Conservation (phyloP, 2,113 vertebrate species). For the Taxidea taxus region DNA sequence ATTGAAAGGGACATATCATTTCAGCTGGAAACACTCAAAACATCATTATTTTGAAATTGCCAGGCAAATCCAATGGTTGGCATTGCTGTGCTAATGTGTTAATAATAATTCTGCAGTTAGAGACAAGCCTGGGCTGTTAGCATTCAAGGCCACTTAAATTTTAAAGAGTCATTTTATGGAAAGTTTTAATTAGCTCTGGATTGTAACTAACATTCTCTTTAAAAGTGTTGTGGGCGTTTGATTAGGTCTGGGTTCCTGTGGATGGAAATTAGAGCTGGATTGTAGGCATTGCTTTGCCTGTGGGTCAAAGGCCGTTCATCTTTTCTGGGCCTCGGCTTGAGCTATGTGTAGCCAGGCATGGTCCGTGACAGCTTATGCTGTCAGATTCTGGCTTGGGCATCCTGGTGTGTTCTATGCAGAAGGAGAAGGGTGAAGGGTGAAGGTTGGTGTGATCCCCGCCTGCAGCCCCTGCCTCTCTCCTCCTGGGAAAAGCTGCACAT, state of each 20-base stretch:
- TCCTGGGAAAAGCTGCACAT: neutral
- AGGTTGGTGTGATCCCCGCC: rapidly evolving
- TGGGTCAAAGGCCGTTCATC: neutral
- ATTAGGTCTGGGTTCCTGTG: conserved; percentile 40
- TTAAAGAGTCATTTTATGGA: conserved; percentile 73
- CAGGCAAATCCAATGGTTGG: conserved; percentile 45
- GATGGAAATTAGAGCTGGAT: conserved; percentile 1
- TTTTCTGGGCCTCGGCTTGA: neutral
- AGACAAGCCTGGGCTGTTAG: conserved; percentile 62
- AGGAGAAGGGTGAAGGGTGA: neutral
- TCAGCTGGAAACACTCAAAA: conserved; percentile 71
- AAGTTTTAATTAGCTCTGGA: conserved; percentile 76
- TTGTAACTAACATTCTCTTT: conserved; percentile 75
- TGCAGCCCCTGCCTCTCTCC: neutral
- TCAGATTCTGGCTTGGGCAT: neutral
- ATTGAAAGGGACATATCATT: conserved; percentile 53
- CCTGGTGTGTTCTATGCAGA: neutral
- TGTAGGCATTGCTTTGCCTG: neutral
- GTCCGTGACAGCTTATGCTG: neutral
- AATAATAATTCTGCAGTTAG: conserved; percentile 72
- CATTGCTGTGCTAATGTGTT: conserved; percentile 68
- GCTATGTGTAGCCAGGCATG: neutral
- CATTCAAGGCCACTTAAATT: conserved; percentile 74
- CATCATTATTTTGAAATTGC: conserved; percentile 62
- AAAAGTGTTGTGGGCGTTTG: conserved; percentile 53